Conservation (phyloP, 1,140 invertebrate genomes). For the Ooceraea biroi region DNA sequence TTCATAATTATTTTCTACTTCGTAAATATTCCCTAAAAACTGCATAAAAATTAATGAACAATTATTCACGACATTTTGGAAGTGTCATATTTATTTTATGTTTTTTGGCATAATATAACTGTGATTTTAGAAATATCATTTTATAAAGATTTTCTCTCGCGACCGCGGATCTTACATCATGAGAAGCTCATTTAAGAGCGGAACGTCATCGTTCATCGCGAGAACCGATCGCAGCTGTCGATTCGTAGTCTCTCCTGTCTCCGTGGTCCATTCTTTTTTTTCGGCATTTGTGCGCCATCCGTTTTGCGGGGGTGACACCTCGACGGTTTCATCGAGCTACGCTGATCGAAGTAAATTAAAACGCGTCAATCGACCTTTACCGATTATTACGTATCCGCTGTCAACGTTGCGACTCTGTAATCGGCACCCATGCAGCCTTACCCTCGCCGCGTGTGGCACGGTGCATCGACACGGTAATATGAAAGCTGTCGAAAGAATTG, state of each 20-base stretch:
- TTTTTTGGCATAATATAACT: neutral
- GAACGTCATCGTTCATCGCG: constrained; percentile 31
- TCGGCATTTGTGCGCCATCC: constrained; percentile 3
- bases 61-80: neutral
- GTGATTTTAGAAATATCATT: constrained; percentile 9
- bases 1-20: neutral
- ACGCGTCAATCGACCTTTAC: constrained; percentile 19
- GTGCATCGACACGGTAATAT: neutral
- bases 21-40: neutral
- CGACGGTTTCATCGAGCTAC: constrained; percentile 58
- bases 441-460: constrained; percentile 5
- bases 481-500: constrained; percentile 26
- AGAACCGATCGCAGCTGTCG: constrained; percentile 44
- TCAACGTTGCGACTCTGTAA: constrained; percentile 55
- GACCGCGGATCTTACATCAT: neutral
- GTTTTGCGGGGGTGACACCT: constrained; percentile 39
- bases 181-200: constrained; percentile 21
- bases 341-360: constrained; percentile 69
- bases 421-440: constrained; percentile 9
- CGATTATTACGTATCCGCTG: constrained; percentile 44
- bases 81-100: neutral
- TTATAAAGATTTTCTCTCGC: neutral
- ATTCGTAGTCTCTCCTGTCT: constrained; percentile 10
- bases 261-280: constrained; percentile 1
- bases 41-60: neutral